Base-by-base conservation (phyloP, 2,888 invertebrate species). In the Trissoscelio sp. region DNA sequence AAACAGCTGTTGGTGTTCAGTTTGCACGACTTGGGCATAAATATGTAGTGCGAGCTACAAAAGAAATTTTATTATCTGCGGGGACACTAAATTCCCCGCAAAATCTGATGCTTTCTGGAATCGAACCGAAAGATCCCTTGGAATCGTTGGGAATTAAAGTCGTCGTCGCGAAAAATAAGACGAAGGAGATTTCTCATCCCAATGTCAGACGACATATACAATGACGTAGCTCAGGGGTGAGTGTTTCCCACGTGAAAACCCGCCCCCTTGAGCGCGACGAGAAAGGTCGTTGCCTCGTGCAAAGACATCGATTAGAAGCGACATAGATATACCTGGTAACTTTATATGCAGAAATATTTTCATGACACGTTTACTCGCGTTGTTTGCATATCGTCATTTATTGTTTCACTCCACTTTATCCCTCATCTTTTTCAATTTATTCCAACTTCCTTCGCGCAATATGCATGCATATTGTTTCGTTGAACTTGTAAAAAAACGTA, bases 1-100 rank as follows among this genome's bases (percentile, higher is more conserved):
- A 94, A 87, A 89, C 89, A 9, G 95, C 95, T 0, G 91, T 91
- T 3, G 96, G 95, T 0, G 95, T 97, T 0, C 94, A 95, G 88
- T 96, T 96, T 86, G 84, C 93, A 0, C 95, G 95, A 89, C 92
- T 94, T 80, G 93, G 93, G 22, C 91, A 88, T 87, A 93, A 92
- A 2, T 94, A 91, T 78, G 85, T 88, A 1, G 92, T 93, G 0
- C 88, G 91, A 3, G 96, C 96, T 1, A 93, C 92, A 11, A 96
- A 95, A 83, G 97, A 96, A 91, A 94, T 97, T 0, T 93, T 97
- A 64, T 91, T 97, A 24, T 94, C 95, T 5, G 96, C 96, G 0
- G 97, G 98, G 2, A 92, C 96, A 0, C 94, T 98, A 24, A 96
- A 96, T 84, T 96, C 96, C 1, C 97, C 98, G 0, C 97, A 97